Base-by-base conservation (phyloP, 2,888 invertebrate species). In the Xestia c-nigrum region DNA sequence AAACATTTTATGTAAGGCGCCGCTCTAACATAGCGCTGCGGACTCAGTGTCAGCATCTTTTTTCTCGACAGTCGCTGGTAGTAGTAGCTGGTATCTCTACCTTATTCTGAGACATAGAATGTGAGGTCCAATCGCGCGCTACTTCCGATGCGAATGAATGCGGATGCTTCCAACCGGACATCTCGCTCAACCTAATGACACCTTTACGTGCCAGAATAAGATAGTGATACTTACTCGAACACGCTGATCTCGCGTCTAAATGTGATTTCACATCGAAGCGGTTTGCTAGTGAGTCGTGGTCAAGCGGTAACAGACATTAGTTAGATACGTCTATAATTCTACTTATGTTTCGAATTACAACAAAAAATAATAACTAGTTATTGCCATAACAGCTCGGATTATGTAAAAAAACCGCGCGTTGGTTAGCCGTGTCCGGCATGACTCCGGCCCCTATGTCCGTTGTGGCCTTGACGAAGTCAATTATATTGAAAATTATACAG, bases 321-420 rank as follows among this genome's bases (percentile, higher is more conserved):
- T 57, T 24, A 24, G 24, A 3, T 59, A 40, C 3, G 3, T 63
- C 63, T 43, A 64, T 7, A 43, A 43, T 43, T 64, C 14, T 55
- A 43, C 43, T 9, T 74, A 16, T 14, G 31, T 61, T 61, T 63
- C 46, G 19, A 59, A 70, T 43, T 43, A n/a, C 40, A 72, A 65
- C 72, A 81, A 75, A 80, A 81, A 70, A 38, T 19, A 31, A 55
- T 47, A 55, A 85, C 61, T 21, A 50, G 82, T 81, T 85, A 55
- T 80, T 64, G 14, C 40, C 47, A 61, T 64, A 69, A 19, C 64
- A 73, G 24, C 50, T 66, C 12, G 12, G 0, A 38, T 61, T 65
- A 65, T 38, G 57, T 82, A 72, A 76, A 72, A n/a, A 85, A 82
- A 85, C 66, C n/a, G 46, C 21, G 46, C 21, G 61, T 52, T 40